Evolutionary conservation across 2,888 invertebrate species (phyloP), one percentile per base, ranked within the genome.

Genomic region (Tenthredo mesomela): DNA sequence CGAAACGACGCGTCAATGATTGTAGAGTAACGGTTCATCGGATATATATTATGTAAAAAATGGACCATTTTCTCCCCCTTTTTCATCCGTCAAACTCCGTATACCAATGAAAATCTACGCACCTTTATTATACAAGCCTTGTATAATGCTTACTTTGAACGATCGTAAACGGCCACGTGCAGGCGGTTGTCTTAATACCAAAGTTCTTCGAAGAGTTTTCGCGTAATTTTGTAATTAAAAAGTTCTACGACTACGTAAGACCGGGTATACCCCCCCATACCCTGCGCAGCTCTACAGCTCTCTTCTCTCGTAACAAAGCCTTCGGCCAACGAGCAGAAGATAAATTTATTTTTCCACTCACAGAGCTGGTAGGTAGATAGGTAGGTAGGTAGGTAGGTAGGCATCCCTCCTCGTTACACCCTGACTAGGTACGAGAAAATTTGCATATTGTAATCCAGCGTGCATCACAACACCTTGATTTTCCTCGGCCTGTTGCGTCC

Each of bases 391-490:
- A 43, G 21, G 54, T 25, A 61, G 61, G 61, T 25, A 29, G 25
- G 37, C 61, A 78, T 37, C 54, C 58, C 78, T 78, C 10, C 47
- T 83, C 33, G 70, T 71, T 71, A 71, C 40, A 82, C n/a, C 21
- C 10, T 40, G 78, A 29, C 10, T 65, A 65, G 61, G 71, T 80
- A 80, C 80, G 80, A 61, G n/a, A 18, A 71, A 37, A 84, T 84
- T 75, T 75, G 84, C 75, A 71, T 84, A 71, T 84, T 84, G 75
- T 84, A 73, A 73, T 73, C 75, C 58, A 40, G 58, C 84, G 40
- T 84, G 40, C 84, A 84, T 84, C 40, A 43, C 84, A 75, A 84
- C 84, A 84, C 75, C 84, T 84, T 84, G 84, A 84, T 84, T 75
- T 84, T 84, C 84, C 75, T 80, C 25, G 84, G 75, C 84, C 58